Conservation (phyloP, 1,140 invertebrate species). For the Archivesica marissinica region DNA sequence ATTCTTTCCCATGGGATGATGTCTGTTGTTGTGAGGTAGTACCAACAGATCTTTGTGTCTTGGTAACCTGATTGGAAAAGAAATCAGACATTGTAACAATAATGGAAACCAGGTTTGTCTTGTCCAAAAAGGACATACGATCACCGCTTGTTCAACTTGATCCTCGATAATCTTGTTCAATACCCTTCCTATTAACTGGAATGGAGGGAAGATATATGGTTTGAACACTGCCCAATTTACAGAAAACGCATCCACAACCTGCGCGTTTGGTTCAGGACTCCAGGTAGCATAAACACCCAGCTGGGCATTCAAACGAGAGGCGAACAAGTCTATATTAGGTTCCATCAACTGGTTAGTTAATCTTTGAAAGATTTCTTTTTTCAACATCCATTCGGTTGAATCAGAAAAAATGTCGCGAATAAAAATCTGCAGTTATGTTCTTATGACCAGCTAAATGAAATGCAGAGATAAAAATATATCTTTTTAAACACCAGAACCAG, state of each 20-base stretch:
- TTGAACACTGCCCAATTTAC: slow-evolving; percentile 1
- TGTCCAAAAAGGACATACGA: slow-evolving; percentile 15
- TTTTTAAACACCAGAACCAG: slow-evolving; percentile 52
- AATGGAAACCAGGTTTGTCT: slow-evolving; percentile 31
- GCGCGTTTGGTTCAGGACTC: slow-evolving; percentile 54
- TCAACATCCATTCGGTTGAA: slow-evolving; percentile 34
- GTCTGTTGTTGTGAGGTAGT: not conserved
- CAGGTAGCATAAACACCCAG: slow-evolving; percentile 40
- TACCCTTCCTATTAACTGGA: not conserved
- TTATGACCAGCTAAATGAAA: slow-evolving; percentile 40
- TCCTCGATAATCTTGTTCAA: slow-evolving; percentile 30
- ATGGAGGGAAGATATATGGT: slow-evolving; percentile 49
- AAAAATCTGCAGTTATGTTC: slow-evolving; percentile 61
- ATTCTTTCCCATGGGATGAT: slow-evolving; percentile 20
- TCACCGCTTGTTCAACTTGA: slow-evolving; percentile 26
- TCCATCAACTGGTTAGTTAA: not conserved
- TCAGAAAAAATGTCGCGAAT: slow-evolving; percentile 47
- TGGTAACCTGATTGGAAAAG: slow-evolving; percentile 52
- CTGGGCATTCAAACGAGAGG: slow-evolving; percentile 61
- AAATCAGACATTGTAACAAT: slow-evolving; percentile 21
- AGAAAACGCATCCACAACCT: slow-evolving; percentile 41
- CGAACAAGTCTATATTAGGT: slow-evolving; percentile 63
- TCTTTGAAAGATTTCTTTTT: slow-evolving; percentile 47
- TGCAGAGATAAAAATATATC: slow-evolving; percentile 53
- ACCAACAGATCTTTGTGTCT: slow-evolving; percentile 35